Base-by-base conservation (phyloP, 2,797 vertebrate genomes). In the Oreochromis grahami region DNA sequence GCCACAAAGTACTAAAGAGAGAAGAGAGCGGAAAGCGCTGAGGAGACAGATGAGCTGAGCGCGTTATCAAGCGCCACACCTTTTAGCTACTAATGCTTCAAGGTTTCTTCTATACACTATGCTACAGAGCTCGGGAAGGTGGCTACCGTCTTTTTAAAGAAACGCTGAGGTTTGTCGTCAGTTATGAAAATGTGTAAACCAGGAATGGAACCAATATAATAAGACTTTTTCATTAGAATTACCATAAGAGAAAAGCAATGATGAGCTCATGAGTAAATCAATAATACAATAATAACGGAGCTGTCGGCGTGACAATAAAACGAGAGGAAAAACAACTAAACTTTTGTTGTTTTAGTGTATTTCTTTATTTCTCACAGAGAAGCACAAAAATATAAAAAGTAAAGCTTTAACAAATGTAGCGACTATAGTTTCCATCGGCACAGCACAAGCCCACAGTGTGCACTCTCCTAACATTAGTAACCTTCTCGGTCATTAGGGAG, bases 21-120 rank as follows among this genome's bases (percentile, higher is more conserved):
- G 48, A 55, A 34, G 43, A 52, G 63, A 76, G 19, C 43, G 4
- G 76, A 51, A 63, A 78, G 72, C 83, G 56, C 50, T 15, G 76
- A 51, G 48, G 48, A 79, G 80, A 76, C 48, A 21, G 60, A 82
- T 84, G 80, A 80, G 60, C 78, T 21, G 19, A 60, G 76, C 36
- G 13, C 60, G n/a, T 65, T 74, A 65, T 86, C 76, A 51, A 81
- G 77, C n/a, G 5, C 29, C 45, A 41, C 15, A 79, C 19, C 38
- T 72, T 76, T 83, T 43, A 82, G 65, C 51, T 32, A 74, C 65
- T 68, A 36, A 52, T 48, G 70, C 43, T n/a, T 4, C 7, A 0
- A 76, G n/a, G 50, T 65, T 74, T 80, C 29, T 45, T 80, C 32
- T 29, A 0, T 19, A 41, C 9, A 38, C 21, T 10, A 14, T 48